Base-by-base conservation (phyloP, 2,888 invertebrate genomes). In the Stenoptilia bipunctidactyla region DNA sequence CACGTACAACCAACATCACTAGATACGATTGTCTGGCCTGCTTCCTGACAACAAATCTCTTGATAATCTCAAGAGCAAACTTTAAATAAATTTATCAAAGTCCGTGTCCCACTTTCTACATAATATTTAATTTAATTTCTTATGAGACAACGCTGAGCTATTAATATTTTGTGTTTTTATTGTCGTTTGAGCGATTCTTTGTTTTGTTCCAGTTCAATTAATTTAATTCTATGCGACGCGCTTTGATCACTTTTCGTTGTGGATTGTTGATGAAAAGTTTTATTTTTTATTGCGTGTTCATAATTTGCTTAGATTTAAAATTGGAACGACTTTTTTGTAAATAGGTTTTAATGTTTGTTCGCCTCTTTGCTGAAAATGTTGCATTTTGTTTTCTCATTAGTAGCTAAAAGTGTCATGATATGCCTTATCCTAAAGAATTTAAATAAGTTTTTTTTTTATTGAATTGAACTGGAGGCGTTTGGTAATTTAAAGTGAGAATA, bases 141-240 rank as follows among this genome's bases (percentile, higher is more conserved):
- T 12, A 30, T 30, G 51, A 20, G 20, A 20, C 61, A 61, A 63
- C 59, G 61, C 62, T 64, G 52, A 3, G 30, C 72, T 71, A 73
- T 72, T 70, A 73, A 75, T 73, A 69, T 30, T 30, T 20, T 20
- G 12, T 30, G 58, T 68, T 65, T 73, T 74, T 67, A 75, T 74
- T 63, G 65, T 54, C 55, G 58, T 59, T 70, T 72, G 71, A 77
- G 70, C 57, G 70, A 61, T 71, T 61, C 65, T 64, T 71, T 75
- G 74, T 71, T 75, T 63, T 60, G 55, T 52, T 56, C 56, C 54
- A 30, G 9, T 30, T 30, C 58, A 61, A 68, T 75, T 67, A 70
- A 65, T 59, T 44, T 34, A 35, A 57, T 61, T 68, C 66, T 63
- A 67, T 55, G 2, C 3, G 54, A 49, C 44, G 33, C 27, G 49